phyloP scores from a whole-genome alignment of 2,113 vertebrate genomes.

The Onychostoma macrolepis region DNA sequence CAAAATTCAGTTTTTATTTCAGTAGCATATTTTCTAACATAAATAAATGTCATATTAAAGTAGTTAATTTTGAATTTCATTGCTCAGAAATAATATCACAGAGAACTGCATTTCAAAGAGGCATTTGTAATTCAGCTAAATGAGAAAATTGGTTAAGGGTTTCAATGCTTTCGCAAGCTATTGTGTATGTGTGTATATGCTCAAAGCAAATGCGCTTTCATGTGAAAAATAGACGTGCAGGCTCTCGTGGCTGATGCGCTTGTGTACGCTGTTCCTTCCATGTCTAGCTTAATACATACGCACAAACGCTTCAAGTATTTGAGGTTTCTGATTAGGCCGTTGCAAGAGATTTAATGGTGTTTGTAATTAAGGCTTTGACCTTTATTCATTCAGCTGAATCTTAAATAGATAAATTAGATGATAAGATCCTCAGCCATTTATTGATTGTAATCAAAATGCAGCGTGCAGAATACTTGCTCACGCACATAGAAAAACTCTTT shows the following conservation, averaged over 20 bases:
- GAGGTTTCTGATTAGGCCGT: conserved; percentile 20
- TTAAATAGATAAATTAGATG: background rate
- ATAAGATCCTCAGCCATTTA: background rate
- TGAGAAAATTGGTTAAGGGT: background rate
- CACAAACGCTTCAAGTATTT: conserved; percentile 25
- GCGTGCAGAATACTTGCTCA: background rate
- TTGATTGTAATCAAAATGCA: conserved; percentile 24
- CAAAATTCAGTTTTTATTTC: conserved; percentile 16
- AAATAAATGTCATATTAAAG: conserved; percentile 11
- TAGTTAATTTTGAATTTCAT: background rate
- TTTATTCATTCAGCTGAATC: background rate
- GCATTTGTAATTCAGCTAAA: conserved; percentile 23
- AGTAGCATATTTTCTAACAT: conserved; percentile 1
- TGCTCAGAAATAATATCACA: conserved; percentile 23
- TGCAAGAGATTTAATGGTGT: conserved; percentile 28
- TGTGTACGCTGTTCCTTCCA: background rate
- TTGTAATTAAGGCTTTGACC: conserved; percentile 33
- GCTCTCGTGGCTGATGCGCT: background rate
- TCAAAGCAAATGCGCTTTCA: conserved; percentile 10
- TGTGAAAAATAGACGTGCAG: conserved; percentile 1
- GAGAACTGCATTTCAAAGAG: background rate
- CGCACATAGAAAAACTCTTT: background rate
- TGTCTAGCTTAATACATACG: conserved; percentile 5
- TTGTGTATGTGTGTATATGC: background rate
- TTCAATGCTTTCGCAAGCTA: background rate